phyloP scores from a whole-genome alignment of 2,888 invertebrate species.

The Cecidostiba fungosa region DNA sequence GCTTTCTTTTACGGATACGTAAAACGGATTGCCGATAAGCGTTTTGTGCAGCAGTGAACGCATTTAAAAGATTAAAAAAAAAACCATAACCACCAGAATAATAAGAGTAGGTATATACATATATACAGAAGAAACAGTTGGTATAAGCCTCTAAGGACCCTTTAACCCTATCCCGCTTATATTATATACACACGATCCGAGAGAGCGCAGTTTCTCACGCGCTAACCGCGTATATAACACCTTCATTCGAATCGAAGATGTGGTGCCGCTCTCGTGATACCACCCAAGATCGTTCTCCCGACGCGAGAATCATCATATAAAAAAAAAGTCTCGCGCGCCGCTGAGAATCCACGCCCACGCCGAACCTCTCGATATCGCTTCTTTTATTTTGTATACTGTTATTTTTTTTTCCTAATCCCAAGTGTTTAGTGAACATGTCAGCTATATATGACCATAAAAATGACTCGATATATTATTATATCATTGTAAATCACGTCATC shows the following conservation, averaged over 20 bases:
- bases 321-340: constrained; percentile 62
- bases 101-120: no score
- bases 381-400: neutral
- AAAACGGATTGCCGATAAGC: no score
- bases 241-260: constrained; percentile 74
- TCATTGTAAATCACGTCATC: no score
- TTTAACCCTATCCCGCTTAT: neutral
- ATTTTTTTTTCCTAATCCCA: neutral
- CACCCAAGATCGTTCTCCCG: constrained; percentile 71
- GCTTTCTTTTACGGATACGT: no score
- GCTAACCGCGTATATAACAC: constrained; percentile 73
- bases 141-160: neutral
- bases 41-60: no score
- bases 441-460: no score
- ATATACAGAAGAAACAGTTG: no score
- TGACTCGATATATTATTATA: no score
- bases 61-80: no score
- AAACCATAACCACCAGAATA: no score
- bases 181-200: neutral
- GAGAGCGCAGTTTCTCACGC: constrained; percentile 36
- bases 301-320: constrained; percentile 67
- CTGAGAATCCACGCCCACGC: constrained; percentile 51
- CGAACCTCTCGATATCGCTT: neutral
- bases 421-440: no score
- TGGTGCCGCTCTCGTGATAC: constrained; percentile 67